phyloP scores from a whole-genome alignment of 2,113 vertebrate species.

The Aldabrachelys gigantea region DNA sequence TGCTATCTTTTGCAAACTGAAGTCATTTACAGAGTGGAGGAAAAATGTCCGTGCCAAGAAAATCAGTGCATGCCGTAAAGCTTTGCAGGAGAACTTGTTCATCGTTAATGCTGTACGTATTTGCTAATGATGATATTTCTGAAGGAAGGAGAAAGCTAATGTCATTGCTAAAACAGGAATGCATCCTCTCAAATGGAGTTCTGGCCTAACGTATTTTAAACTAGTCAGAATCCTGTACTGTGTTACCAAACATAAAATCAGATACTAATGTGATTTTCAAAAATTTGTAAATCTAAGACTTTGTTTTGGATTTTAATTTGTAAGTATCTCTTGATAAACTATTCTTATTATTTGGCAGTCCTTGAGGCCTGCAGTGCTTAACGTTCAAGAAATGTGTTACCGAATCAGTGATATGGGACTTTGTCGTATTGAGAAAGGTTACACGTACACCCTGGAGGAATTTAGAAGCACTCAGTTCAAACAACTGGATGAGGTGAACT shows the following conservation, averaged over 20 bases:
- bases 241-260: neutral
- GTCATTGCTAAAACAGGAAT: neutral
- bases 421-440: constrained; percentile 79
- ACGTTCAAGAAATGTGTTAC: constrained; percentile 86
- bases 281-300: neutral
- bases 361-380: constrained; percentile 83
- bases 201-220: neutral
- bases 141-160: neutral
- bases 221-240: neutral
- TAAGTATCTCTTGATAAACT: neutral
- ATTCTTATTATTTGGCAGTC: constrained; percentile 69
- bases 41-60: constrained; percentile 81
- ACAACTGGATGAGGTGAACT: constrained; percentile 80
- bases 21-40: constrained; percentile 85
- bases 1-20: constrained; percentile 84
- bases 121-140: neutral
- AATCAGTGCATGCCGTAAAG: constrained; percentile 70
- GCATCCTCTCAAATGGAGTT: neutral
- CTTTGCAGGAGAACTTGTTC: constrained; percentile 80
- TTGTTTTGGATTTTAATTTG: neutral
- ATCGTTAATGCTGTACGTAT: constrained; percentile 83
- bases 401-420: constrained; percentile 80
- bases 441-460: constrained; percentile 81
- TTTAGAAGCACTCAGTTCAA: constrained; percentile 78
- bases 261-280: neutral